A percentile compares a stretch with the other conserved stretches of the same genome.
These are phyloP conservation scores for Masticophis lateralis DNA, from an alignment of 2,797 vertebrate genomes.

Conservation along the genomic window DNA sequence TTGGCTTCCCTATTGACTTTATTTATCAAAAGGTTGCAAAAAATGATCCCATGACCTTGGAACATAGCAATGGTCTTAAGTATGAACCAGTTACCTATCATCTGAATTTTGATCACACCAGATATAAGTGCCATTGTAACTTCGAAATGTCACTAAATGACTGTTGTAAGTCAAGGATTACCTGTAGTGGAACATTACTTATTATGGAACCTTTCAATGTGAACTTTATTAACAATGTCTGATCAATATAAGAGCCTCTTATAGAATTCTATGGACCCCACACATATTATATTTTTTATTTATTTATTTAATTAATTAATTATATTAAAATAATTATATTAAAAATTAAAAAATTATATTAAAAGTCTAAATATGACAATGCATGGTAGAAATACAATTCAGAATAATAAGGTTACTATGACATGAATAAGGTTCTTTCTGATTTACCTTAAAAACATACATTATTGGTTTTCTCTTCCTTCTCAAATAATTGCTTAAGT, in stretches of 20 bases:
- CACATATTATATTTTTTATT: background rate
- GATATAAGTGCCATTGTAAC: too few species aligned
- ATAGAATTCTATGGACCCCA: background rate
- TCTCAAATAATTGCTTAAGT: background rate
- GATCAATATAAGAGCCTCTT: background rate
- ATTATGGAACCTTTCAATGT: background rate
- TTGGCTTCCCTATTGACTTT: background rate
- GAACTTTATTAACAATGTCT: background rate
- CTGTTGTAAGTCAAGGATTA: background rate
- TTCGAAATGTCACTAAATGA: background rate
- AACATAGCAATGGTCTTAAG: background rate
- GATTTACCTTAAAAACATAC: background rate
- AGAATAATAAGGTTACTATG: slow-evolving; percentile 38
- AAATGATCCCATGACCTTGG: too few species aligned
- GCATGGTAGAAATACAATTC: background rate
- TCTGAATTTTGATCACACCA: background rate
- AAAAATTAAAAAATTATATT: too few species aligned
- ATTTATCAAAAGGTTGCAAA: too few species aligned
- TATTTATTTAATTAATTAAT: too few species aligned
- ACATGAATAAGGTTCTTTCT: slow-evolving; percentile 6
- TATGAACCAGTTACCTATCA: background rate
- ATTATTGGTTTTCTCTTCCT: background rate
- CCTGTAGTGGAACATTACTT: background rate
- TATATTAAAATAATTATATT: too few species aligned
- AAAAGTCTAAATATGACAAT: background rate